phyloP scores from a whole-genome alignment of 2,113 vertebrate species.

The Gallinago jamesoni region DNA sequence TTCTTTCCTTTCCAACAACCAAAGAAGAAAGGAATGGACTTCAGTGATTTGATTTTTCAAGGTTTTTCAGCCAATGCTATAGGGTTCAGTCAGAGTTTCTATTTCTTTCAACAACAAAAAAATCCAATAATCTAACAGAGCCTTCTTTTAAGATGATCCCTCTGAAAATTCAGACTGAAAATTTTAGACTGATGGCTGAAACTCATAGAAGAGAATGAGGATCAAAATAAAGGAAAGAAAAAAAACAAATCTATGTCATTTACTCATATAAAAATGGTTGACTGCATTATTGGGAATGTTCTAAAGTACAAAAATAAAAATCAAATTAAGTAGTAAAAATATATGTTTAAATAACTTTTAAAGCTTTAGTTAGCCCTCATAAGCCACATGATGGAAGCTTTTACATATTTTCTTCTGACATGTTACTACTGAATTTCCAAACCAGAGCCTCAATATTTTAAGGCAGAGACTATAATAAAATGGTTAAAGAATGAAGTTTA shows the following conservation, averaged over 20 bases:
- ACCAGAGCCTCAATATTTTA: background rate
- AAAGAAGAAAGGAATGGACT: background rate
- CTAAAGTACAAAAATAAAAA: background rate
- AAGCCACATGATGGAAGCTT: background rate
- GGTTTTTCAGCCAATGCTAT: background rate
- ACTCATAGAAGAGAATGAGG: background rate
- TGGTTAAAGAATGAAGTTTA: background rate
- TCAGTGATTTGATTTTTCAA: background rate
- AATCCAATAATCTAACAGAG: background rate
- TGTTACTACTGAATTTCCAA: background rate
- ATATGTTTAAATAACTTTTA: background rate
- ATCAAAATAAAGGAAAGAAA: background rate
- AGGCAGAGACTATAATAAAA: background rate
- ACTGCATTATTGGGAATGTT: background rate
- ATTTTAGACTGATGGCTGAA: background rate
- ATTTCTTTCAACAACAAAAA: background rate
- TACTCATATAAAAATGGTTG: background rate
- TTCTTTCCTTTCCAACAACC: background rate
- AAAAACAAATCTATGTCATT: background rate
- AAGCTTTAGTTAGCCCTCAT: background rate
- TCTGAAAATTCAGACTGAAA: background rate
- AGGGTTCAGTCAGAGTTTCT: background rate
- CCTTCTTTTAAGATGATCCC: background rate
- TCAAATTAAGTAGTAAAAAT: background rate
- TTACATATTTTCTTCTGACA: background rate